Evolutionary conservation across 2,113 vertebrate genomes (phyloP).

Genomic region (Chauna torquata): DNA sequence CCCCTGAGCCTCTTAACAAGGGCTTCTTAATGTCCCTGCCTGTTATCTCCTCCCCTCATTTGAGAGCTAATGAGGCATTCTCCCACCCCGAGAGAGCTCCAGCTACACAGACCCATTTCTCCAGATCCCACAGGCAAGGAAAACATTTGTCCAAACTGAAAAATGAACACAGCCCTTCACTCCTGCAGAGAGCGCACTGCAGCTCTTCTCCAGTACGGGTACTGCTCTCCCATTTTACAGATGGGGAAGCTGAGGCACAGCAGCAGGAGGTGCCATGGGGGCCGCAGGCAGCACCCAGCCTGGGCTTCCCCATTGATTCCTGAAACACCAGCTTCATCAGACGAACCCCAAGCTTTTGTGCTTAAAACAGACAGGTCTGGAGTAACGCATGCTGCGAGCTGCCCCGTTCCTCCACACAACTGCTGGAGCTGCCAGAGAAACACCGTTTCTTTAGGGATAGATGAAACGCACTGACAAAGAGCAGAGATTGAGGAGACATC

Average conservation of each 20-base stretch:
- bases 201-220: background rate
- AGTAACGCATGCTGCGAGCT: background rate
- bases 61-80: conserved; percentile 44
- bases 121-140: background rate
- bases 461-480: background rate
- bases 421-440: background rate
- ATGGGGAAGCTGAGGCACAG: background rate
- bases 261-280: background rate
- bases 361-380: background rate
- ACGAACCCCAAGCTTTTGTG: background rate
- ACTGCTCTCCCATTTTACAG: background rate
- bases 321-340: background rate
- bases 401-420: background rate
- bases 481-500: background rate
- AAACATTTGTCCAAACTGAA: background rate
- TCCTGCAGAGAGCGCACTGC: background rate
- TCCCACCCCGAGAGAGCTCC: background rate
- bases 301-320: background rate
- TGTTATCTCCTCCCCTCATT: conserved; percentile 9
- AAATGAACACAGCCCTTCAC: background rate
- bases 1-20: background rate
- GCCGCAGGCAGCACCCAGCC: background rate
- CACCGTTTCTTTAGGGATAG: background rate
- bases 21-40: background rate
- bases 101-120: background rate